Percentiles rank a stretch among this genome's conserved stretches.
These are phyloP conservation scores for Alcedo atthis DNA, from an alignment of 2,797 vertebrate genomes.

Conservation along the genomic window DNA sequence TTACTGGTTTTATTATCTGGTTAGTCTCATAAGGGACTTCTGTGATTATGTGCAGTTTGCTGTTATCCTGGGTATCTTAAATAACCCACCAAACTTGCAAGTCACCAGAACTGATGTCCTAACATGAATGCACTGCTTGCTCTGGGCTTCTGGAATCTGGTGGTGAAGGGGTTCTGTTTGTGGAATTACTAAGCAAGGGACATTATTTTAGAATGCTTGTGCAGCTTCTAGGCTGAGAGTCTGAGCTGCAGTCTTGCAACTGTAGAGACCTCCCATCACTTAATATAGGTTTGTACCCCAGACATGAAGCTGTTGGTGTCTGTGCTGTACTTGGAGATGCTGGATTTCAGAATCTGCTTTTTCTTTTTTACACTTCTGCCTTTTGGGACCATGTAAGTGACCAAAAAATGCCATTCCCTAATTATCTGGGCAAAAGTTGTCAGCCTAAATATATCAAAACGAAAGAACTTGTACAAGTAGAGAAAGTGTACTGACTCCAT, in stretches of 20 bases:
- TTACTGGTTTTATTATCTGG: neutral
- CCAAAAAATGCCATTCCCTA: slow-evolving; percentile 20
- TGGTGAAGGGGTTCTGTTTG: neutral
- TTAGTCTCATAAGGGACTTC: neutral
- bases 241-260: neutral
- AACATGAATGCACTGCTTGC: neutral
- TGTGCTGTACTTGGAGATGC: neutral
- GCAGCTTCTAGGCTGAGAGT: neutral
- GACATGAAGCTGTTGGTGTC: neutral
- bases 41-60: neutral
- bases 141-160: neutral
- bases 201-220: neutral
- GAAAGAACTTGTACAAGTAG: neutral
- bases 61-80: neutral
- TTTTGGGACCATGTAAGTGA: neutral
- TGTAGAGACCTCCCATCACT: neutral
- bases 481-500: neutral
- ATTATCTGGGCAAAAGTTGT: slow-evolving; percentile 22
- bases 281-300: neutral
- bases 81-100: neutral
- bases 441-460: slow-evolving; percentile 3
- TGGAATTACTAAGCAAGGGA: neutral
- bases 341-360: neutral
- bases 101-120: neutral
- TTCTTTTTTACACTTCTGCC: neutral